Percentiles rank a stretch among this genome's conserved stretches.
phyloP scores from a whole-genome alignment of 2,888 invertebrate genomes.

The Torymus texanus region DNA sequence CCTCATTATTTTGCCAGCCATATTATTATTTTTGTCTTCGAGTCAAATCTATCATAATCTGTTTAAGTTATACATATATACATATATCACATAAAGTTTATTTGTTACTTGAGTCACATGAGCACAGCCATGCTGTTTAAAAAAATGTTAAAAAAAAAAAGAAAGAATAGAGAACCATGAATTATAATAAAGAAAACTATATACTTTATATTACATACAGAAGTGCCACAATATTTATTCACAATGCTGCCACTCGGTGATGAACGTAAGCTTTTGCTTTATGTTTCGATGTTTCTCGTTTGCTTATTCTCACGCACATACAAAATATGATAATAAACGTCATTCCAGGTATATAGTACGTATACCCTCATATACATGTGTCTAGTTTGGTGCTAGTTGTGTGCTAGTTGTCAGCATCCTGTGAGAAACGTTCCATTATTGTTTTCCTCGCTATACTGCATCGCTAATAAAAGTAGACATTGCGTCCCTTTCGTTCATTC shows the following conservation, averaged over 20 bases:
- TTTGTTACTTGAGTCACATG: conserved; percentile 9
- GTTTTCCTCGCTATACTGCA: not conserved
- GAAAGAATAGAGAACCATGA: not conserved
- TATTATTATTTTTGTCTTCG: not conserved
- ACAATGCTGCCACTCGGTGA: conserved; percentile 16
- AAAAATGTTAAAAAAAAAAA: not conserved
- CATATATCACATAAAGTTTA: conserved; percentile 6
- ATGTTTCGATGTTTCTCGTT: conserved; percentile 18
- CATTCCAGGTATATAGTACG: conserved; percentile 23
- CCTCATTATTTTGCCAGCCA: not conserved
- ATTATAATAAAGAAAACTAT: conserved; percentile 29
- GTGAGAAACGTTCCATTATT: conserved; percentile 16
- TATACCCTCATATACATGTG: not conserved
- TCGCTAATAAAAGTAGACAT: conserved; percentile 1
- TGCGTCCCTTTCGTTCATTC: not conserved
- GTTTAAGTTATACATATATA: not conserved
- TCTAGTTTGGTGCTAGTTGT: conserved; percentile 14
- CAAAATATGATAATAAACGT: not conserved
- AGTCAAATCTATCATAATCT: conserved; percentile 3
- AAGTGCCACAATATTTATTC: conserved; percentile 29
- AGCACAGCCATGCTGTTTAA: not conserved
- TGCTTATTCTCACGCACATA: conserved; percentile 1
- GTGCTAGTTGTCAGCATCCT: conserved; percentile 6
- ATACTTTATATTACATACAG: conserved; percentile 36
- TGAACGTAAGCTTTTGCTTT: conserved; percentile 41